These are phyloP conservation scores for Oryzias dopingdopingensis DNA, from an alignment of 2,797 vertebrate genomes.

Conservation along the genomic window DNA sequence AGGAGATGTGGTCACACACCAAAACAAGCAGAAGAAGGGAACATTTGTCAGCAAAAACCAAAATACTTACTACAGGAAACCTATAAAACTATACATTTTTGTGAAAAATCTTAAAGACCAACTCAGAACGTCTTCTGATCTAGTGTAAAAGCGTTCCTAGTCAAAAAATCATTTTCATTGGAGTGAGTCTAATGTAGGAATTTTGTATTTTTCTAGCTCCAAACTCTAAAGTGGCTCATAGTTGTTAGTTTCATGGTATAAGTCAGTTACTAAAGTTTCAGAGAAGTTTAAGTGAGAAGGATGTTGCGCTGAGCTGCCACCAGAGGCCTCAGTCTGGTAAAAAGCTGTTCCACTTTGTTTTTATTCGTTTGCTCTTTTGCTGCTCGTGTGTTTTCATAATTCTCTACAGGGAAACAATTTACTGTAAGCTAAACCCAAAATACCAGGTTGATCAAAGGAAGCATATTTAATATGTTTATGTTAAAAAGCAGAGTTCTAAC, in stretches of 20 bases:
- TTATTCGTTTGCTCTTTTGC: constrained; percentile 30
- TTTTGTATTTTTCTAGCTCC: too few relatives aligned
- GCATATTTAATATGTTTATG: constrained; percentile 79
- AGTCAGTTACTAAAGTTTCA: background rate
- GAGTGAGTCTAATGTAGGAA: too few relatives aligned
- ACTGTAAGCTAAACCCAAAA: constrained; percentile 61
- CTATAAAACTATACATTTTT: too few relatives aligned
- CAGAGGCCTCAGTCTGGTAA: constrained; percentile 50
- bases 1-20: constrained; percentile 61
- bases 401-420: constrained; percentile 56
- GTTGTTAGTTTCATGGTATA: too few relatives aligned
- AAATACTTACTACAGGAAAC: too few relatives aligned
- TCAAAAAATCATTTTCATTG: too few relatives aligned
- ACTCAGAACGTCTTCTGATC: too few relatives aligned
- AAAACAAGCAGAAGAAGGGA: constrained; percentile 60
- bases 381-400: constrained; percentile 36
- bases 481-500: constrained; percentile 71
- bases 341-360: constrained; percentile 43
- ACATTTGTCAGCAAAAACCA: too few relatives aligned
- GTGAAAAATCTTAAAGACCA: too few relatives aligned
- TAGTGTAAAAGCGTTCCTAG: too few relatives aligned
- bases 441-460: constrained; percentile 70
- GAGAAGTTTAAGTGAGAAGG: constrained; percentile 8
- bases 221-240: too few relatives aligned
- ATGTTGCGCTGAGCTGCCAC: constrained; percentile 38